phyloP scores from a whole-genome alignment of 2,797 vertebrate species.

The Phrynocephalus vlangalii region DNA sequence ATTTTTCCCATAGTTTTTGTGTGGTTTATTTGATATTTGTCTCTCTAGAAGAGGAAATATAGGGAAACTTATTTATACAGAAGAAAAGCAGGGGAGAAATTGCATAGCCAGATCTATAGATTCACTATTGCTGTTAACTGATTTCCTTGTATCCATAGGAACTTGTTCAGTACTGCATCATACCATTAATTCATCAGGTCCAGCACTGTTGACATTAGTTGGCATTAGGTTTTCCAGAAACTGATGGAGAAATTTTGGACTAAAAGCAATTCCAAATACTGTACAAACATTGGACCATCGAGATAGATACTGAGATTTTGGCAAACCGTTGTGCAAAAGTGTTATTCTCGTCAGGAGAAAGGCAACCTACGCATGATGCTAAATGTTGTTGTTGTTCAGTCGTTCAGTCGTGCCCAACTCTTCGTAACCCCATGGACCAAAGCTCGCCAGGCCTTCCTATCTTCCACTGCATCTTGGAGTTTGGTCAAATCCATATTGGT shows the following conservation, averaged over 20 bases:
- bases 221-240: too few species aligned
- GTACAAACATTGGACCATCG: too few species aligned
- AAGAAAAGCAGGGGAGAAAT: conserved; percentile 45
- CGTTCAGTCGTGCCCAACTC: too few species aligned
- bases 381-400: too few species aligned
- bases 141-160: conserved; percentile 24
- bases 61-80: conserved; percentile 45
- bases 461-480: too few species aligned
- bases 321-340: background rate
- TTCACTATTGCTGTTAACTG: background rate
- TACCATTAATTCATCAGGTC: background rate
- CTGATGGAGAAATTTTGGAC: too few species aligned
- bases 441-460: too few species aligned
- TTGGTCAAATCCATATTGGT: too few species aligned
- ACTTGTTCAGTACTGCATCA: conserved; percentile 13
- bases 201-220: background rate
- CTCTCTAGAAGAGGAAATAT: conserved; percentile 43
- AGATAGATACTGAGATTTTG: background rate
- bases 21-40: conserved; percentile 29
- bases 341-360: background rate
- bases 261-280: too few species aligned
- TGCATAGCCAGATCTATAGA: conserved; percentile 26
- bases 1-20: background rate
- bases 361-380: too few species aligned
- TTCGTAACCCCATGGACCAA: too few species aligned